Base-by-base conservation (phyloP, 2,113 vertebrate species). In the Sinosuthora webbiana region DNA sequence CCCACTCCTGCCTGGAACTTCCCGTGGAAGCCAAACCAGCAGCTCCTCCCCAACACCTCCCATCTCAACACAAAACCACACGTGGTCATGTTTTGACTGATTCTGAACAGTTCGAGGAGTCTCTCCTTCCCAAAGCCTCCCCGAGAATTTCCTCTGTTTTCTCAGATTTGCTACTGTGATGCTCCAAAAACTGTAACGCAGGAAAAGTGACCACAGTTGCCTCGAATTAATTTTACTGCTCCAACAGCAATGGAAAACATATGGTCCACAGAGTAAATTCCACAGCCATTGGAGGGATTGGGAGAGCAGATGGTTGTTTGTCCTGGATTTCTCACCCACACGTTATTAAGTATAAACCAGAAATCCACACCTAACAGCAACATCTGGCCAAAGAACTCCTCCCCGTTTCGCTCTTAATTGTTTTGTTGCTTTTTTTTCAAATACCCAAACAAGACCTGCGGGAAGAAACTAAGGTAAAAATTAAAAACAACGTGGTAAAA, bases 281-380 rank as follows among this genome's bases (percentile, higher is more conserved):
- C 64, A 90, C 49, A 33, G 27, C 73, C 50, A 13, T 86, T 63
- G 64, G 10, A 68, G 41, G 45, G 55, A 80, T 0, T 80, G 69
- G n/a, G 63, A 69, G 73, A 70, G 62, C 67, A 97, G 91, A 90
- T 77, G 87, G 71, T 44, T 85, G 47, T 7, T 55, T n/a, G 42
- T 56, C 83, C 82, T 90, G 87, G 59, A 83, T 91, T 93, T 95
- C 82, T 83, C 75, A 90, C 63, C 25, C 88, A 77, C 42, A 65
- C 53, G 15, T 44, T 68, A 87, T 44, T 39, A 89, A 68, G 76
- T 35, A 50, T 2, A 84, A 90, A 91, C 63, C 63, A 94, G 44
- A 90, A 84, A 91, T 44, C 55, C 50, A 85, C 37, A 93, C 64
- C 84, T 50, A 91, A 67, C 14, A 47, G 62, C 33, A 91, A 89